Base-by-base conservation (phyloP, 2,888 invertebrate genomes). In the Caenorhabditis angaria region DNA sequence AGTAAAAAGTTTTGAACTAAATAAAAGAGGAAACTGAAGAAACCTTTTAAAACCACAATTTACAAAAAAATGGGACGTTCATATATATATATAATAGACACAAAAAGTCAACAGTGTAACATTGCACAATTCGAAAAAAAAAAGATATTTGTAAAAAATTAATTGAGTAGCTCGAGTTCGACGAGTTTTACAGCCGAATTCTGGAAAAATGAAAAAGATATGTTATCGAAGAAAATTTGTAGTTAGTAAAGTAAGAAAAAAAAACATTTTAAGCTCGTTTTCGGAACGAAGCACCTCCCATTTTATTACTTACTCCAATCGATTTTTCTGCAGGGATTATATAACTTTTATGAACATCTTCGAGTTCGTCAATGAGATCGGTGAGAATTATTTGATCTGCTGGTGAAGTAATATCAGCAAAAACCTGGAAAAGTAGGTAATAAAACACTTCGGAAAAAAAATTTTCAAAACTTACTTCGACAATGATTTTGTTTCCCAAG, bases 401-500 rank as follows among this genome's bases (percentile, higher is more conserved):
- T 3, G 22, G 8, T 2, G 24, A 25, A 8, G 3, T 3, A 22
- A 56, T 27, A 29, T 56, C 56, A 27, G n/a, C 56, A 32, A 32
- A 56, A 56, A 56, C 5, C 56, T 56, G 28, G 27, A 56, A 56
- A 3, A 2, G 5, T 41, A 18, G 14, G 18, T 18, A 41, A 41
- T 41, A 18, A 41, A 41, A 41, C 5, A 32, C 4, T 27, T n/a
- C 8, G 14, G 5, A 4, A 12, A 27, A 24, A 32, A 25, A 25
- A 22, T 3, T n/a, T n/a, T n/a, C n/a, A n/a, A 51, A 27, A n/a
- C 25, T 32, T 6, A 71, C 71, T 53, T 71, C 71, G 14, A 66
- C 63, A 10, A 71, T 63, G 2, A 29, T 8, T 28, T 63, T 62
- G 54, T 63, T 63, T n/a, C 71, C 71, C 35, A 66, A 58, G 20